Base-by-base conservation (phyloP, 2,797 vertebrate genomes). In the Acrossocheilus fasciatus region DNA sequence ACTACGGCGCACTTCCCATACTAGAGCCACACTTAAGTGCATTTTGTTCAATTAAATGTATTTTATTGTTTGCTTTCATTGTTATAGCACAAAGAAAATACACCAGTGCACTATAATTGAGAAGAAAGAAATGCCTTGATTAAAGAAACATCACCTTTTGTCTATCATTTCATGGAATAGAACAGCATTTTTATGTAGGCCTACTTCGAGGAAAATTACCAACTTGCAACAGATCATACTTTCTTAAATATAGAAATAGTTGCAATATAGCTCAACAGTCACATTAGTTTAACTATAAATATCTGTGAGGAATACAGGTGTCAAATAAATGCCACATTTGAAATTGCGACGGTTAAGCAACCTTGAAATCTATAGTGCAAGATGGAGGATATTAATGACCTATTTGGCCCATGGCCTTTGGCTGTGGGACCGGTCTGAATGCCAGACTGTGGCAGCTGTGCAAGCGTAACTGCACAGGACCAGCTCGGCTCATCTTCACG, bases 401-500 rank as follows among this genome's bases (percentile, higher is more conserved):
- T 72, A 82, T 76, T 77, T 47, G 47, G 76, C 81, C 74, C 81
- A 79, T 77, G 50, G 41, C 80, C 81, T 47, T 62, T 81, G 82
- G 91, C 87, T 88, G 84, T 18, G 34, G 43, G 26, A 34, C 39
- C 12, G 23, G 59, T 70, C 64, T 54, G 66, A 84, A 80, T 86
- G 81, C 79, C 81, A 87, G 91, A 90, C 85, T 39, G 62, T 54
- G 70, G 91, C 95, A 96, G 95, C 95, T 96, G 95, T 94, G 89
- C 93, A 94, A 95, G 94, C 93, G 91, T 88, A 91, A 87, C 91
- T 90, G 92, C 82, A 84, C 87, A 88, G 92, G 92, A 93, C 93
- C 88, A 92, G 91, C 87, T 72, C 81, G 90, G 94, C 94, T 96
- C 94, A 94, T 95, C 91, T 93, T 92, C 92, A 91, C 91, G 93